Conservation (phyloP, 2,797 vertebrate genomes). For the Trachops cirrhosus region DNA sequence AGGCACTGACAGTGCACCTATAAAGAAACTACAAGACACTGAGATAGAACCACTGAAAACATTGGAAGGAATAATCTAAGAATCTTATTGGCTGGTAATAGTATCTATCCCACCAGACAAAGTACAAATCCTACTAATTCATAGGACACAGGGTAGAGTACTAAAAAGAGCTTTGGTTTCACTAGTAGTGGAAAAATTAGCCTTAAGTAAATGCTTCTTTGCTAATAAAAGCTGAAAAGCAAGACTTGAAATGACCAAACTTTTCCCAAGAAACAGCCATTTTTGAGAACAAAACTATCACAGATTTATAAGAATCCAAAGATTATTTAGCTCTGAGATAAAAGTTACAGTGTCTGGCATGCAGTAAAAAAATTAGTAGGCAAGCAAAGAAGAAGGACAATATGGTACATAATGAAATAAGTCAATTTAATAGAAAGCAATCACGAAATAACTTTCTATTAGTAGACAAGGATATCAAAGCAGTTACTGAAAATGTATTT, state of each 20-base stretch:
- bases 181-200: neutral
- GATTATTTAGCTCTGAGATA: neutral
- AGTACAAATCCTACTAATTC: neutral
- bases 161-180: neutral
- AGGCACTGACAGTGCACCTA: too few relatives aligned
- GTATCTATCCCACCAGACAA: neutral
- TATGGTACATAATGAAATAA: neutral
- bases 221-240: neutral
- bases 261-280: neutral
- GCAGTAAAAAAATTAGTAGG: neutral
- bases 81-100: neutral
- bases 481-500: constrained; percentile 18
- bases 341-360: neutral
- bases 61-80: neutral
- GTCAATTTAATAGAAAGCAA: neutral
- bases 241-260: neutral
- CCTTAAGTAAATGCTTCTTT: neutral
- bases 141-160: neutral
- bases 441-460: too few relatives aligned
- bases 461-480: neutral
- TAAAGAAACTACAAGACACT: neutral
- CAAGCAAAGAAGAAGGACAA: neutral
- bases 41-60: neutral
- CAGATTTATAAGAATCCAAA: neutral
- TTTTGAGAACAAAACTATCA: neutral